Conservation (phyloP, 2,797 vertebrate genomes). For the Poecilia gillii region DNA sequence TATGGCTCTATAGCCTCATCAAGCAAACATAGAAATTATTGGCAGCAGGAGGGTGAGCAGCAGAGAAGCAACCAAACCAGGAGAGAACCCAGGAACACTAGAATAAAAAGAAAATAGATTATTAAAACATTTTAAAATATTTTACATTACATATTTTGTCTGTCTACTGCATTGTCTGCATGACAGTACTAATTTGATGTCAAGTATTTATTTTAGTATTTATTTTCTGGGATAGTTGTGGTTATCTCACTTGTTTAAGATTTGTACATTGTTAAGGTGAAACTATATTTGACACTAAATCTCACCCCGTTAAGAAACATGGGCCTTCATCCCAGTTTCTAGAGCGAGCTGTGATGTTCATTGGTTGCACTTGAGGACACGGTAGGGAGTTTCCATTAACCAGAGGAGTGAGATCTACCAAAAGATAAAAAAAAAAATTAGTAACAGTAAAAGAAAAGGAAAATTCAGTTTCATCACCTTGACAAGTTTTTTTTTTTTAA, state of each 20-base stretch:
- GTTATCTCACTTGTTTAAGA: not conserved
- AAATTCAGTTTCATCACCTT: not conserved
- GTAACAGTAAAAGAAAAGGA: not conserved
- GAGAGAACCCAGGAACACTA: not conserved
- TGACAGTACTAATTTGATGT: not conserved
- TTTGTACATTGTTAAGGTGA: not conserved
- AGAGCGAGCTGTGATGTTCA: not conserved
- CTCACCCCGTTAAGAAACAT: not conserved
- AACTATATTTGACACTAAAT: not conserved
- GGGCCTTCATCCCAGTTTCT: not conserved
- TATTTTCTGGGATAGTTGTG: not conserved
- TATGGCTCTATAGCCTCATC: not conserved
- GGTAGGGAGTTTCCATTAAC: not conserved
- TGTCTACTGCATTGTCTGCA: not conserved
- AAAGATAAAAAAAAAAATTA: not conserved
- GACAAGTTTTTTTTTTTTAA: not conserved
- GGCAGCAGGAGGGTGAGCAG: not conserved
- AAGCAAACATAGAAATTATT: not conserved
- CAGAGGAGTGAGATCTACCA: conserved; percentile 3
- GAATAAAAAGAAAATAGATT: not conserved
- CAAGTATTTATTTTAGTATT: not conserved
- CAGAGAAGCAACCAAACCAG: conserved; percentile 3
- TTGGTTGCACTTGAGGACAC: not conserved
- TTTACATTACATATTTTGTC: not conserved
- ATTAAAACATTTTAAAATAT: not conserved